These are phyloP conservation scores for Zaprionus ornatus DNA, from an alignment of 1,140 invertebrate species.

Conservation along the genomic window DNA sequence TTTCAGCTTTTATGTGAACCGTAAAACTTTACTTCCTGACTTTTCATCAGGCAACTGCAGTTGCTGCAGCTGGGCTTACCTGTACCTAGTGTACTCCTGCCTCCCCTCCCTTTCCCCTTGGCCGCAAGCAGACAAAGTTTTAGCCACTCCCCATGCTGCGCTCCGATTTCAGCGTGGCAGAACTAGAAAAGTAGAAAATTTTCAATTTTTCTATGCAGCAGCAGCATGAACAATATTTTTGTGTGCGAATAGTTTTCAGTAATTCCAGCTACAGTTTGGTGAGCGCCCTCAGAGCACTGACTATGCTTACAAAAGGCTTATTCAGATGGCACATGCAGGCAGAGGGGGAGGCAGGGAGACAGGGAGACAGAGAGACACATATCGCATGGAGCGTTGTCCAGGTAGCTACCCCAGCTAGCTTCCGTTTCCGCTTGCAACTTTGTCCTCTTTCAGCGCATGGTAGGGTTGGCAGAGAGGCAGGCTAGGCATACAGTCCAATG, in stretches of 20 bases:
- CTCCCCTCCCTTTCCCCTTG: neutral
- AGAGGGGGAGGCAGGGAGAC: neutral
- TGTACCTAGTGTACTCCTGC: neutral
- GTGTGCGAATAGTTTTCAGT: conserved; percentile 58
- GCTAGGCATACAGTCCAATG: conserved; percentile 7
- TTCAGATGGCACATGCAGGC: conserved; percentile 1
- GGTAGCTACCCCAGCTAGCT: conserved; percentile 52
- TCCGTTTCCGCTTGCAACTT: conserved; percentile 79
- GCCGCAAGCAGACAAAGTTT: conserved; percentile 56
- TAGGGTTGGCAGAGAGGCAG: neutral
- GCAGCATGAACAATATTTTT: conserved; percentile 59
- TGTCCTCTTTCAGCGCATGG: conserved; percentile 42
- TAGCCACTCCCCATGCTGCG: conserved; percentile 21
- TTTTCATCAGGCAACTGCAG: conserved; percentile 65
- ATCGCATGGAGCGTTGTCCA: conserved; percentile 15
- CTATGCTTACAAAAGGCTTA: conserved; percentile 37
- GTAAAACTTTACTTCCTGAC: conserved; percentile 81
- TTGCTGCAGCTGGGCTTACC: conserved; percentile 6
- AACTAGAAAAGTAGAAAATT: conserved; percentile 50
- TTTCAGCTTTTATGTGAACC: conserved; percentile 82
- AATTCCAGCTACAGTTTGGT: conserved; percentile 78
- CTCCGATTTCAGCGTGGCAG: conserved; percentile 45
- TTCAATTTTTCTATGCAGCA: conserved; percentile 66
- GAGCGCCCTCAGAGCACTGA: neutral
- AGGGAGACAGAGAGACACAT: conserved; percentile 15